phyloP scores from a whole-genome alignment of 1,140 invertebrate species.

The Ganaspis sp. region DNA sequence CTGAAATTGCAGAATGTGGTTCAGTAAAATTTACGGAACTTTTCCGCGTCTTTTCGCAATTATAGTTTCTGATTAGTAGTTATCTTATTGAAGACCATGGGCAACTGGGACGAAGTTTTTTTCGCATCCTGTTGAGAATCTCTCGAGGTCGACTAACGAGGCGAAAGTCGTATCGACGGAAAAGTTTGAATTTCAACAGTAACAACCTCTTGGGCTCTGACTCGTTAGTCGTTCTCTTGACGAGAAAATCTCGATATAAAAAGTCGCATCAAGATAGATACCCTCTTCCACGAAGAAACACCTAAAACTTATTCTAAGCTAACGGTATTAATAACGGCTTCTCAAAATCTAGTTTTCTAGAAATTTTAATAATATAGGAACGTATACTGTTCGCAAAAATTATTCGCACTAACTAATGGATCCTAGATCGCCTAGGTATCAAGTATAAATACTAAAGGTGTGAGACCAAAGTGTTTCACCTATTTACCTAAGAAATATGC shows the following conservation, averaged over 20 bases:
- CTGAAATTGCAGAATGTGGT: too few species aligned
- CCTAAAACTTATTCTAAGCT: constrained; percentile 72
- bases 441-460: constrained; percentile 54
- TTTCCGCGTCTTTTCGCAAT: background rate
- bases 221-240: constrained; percentile 39
- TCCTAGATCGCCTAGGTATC: constrained; percentile 71
- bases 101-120: constrained; percentile 36
- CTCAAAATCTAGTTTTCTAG: constrained; percentile 69
- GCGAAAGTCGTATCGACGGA: constrained; percentile 30
- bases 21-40: background rate
- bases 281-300: constrained; percentile 69
- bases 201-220: constrained; percentile 1
- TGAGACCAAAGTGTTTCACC: constrained; percentile 59
- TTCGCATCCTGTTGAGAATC: constrained; percentile 41
- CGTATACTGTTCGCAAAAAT: constrained; percentile 64
- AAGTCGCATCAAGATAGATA: constrained; percentile 37
- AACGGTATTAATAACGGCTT: constrained; percentile 70
- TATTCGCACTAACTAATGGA: constrained; percentile 71
- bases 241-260: constrained; percentile 41
- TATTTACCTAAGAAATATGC: constrained; percentile 61
- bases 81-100: background rate
- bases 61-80: background rate
- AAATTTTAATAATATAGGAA: constrained; percentile 69
- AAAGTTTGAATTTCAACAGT: constrained; percentile 27
- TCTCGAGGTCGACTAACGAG: constrained; percentile 42